Conservation (phyloP, 2,113 vertebrate species). For the Eidolon helvum region DNA sequence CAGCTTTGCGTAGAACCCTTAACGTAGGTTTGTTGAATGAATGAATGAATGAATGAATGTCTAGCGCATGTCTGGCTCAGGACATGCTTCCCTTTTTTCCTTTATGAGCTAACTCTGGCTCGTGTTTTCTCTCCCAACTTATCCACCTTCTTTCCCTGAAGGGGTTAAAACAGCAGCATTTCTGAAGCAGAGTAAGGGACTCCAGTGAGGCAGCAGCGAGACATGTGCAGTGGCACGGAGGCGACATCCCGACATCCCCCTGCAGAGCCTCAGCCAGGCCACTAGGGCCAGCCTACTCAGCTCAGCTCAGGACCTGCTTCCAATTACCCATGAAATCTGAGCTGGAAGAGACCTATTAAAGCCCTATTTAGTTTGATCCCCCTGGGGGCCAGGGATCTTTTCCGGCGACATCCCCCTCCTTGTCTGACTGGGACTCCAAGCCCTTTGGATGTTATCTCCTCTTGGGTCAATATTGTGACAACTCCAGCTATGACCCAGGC, state of each 20-base stretch:
- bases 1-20: not conserved
- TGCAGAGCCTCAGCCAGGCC: not conserved
- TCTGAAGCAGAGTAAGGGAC: not conserved
- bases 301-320: constrained; percentile 71
- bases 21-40: not conserved
- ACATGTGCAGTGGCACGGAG: not conserved
- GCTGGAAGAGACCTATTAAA: constrained; percentile 79
- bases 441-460: constrained; percentile 74
- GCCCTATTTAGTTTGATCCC: constrained; percentile 72
- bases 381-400: constrained; percentile 66
- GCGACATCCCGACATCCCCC: not conserved
- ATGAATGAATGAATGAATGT: accelerated
- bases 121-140: not conserved
- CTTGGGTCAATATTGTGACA: constrained; percentile 78
- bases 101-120: not conserved
- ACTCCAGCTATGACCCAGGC: constrained; percentile 75
- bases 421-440: constrained; percentile 62
- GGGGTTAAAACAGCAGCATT: not conserved
- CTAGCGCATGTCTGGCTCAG: not conserved
- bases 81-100: not conserved
- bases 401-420: constrained; percentile 69
- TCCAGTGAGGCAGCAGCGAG: not conserved
- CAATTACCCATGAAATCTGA: constrained; percentile 79
- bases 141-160: not conserved
- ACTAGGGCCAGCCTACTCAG: constrained; percentile 31